Evolutionary conservation across 2,888 invertebrate species (phyloP), one percentile per base, ranked within the genome.

Genomic region (Noctua comes): DNA sequence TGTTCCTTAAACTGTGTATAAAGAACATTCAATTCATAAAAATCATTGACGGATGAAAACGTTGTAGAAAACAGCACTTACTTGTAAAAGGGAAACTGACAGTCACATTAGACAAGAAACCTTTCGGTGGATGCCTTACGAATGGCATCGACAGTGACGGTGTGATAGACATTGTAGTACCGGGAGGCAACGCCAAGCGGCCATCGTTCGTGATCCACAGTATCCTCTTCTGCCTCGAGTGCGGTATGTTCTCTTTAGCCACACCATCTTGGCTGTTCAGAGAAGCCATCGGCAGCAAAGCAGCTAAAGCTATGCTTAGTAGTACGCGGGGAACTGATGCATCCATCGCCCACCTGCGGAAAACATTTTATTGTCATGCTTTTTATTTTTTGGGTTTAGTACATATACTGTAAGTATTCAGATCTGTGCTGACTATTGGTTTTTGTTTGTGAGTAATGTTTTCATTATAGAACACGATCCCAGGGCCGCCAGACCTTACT

Each of bases 161-260:
- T 7, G 98, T 97, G 87, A 98, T 98, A 46, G 98, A 97, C 95
- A 99, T 97, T 5, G 98, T 97, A 0, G 98, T 98, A 66, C 98
- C 98, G 0, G 98, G 99, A 2, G 99, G 99, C 86, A 99, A 92
- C 0, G 98, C 98, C 90, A 99, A 94, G 11, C 98, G 97, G 2
- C 98, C 98, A 93, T 98, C 98, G 86, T 98, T 98, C 18, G 98
- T 98, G 85, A 99, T 97, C 98, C 98, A 98, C 66, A 99, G 96
- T 88, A 99, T 97, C 91, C 98, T 97, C 93, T 99, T 98, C 93
- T 98, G 98, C 82, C 98, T 97, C 64, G 98, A 98, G 94, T 98
- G 98, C 59, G 97, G 97, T 86, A 95, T 92, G 83, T 96, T 93
- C 84, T 97, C 95, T 86, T 96, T 96, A 59, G 95, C 92, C 66